These are phyloP conservation scores for Echinometra lucunter DNA, from an alignment of 53 echinoderm and acorn worm genomes.

Conservation along the genomic window DNA sequence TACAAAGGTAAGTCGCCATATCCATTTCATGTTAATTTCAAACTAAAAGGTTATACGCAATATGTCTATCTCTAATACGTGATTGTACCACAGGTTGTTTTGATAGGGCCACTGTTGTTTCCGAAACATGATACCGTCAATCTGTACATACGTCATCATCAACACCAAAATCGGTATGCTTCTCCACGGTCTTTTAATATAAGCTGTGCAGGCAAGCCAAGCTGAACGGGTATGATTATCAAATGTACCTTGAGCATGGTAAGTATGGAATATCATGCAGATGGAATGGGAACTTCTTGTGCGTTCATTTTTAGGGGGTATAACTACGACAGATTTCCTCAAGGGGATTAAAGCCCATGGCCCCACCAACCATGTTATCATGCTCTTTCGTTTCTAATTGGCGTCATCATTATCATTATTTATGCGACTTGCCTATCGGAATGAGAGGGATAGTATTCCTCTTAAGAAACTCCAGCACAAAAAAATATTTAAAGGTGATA, in stretches of 20 bases:
- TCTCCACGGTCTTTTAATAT: not conserved
- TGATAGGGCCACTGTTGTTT: not conserved
- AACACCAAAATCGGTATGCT: not conserved
- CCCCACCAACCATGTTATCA: not conserved
- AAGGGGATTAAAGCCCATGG: not conserved
- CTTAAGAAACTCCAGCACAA: too few relatives aligned
- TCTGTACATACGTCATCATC: not conserved
- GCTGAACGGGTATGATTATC: not conserved
- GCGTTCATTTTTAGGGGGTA: not conserved
- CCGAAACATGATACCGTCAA: conserved; percentile 17
- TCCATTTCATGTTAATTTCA: not conserved
- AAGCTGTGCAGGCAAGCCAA: not conserved
- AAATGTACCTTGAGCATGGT: not conserved
- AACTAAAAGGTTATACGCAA: not conserved
- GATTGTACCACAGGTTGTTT: not conserved
- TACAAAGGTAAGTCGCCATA: conserved; percentile 1
- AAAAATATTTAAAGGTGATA: too few relatives aligned
- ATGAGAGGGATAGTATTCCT: too few relatives aligned
- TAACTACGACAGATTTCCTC: not conserved
- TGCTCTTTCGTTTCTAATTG: not conserved
- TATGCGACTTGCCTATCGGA: not conserved
- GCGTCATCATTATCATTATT: not conserved
- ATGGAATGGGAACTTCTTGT: not conserved
- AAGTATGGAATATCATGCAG: not conserved
- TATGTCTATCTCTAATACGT: not conserved